Base-by-base conservation (phyloP, 2,113 vertebrate genomes). In the Oceanites oceanicus region DNA sequence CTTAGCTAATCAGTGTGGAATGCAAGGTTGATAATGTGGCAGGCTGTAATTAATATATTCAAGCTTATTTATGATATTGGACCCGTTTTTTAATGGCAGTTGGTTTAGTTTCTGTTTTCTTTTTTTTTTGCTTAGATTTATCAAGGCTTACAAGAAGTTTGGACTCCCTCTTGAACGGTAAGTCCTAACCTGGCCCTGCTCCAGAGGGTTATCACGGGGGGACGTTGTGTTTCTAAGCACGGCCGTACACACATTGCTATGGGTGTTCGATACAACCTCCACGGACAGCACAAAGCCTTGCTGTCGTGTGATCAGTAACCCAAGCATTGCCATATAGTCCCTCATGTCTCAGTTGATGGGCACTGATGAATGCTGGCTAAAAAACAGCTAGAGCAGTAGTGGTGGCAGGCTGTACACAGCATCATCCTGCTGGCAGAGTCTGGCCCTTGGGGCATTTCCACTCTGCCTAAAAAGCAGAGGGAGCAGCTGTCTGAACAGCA, bases 141-240 rank as follows among this genome's bases (percentile, higher is more conserved):
- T 99, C 96, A 99, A 99, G 96, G 99, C 99, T 6, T 99, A 99
- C 96, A 99, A 99, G 98, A 99, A 99, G 96, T 99, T 99, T 97
- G 99, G 99, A 47, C 97, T 99, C n/a, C 99, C 99, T 30, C 99
- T 99, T 76, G 99, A 99, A 97, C 97, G 99, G 99, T 99, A 97
- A 97, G 98, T 90, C 67, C 56, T 27, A 36, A 0, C 26, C 65
- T 74, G 67, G 49, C 61, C 34, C 32, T 49, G 56, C 45, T 76
- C 34, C 81, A 44, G 79, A 56, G 56, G 13, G 25, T 61, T 44
- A 7, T 58, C 26, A 1, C 1, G 12, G 44, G 21, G 29, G 34
- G 16, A 71, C 1, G 2, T 9, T 62, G 72, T 49, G 3, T 77
- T 86, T 68, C 52, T 73, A 55, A 82, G 74, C 52, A 40, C 6